Evolutionary conservation across 2,113 vertebrate genomes (phyloP).

Genomic region (Anguilla rostrata): DNA sequence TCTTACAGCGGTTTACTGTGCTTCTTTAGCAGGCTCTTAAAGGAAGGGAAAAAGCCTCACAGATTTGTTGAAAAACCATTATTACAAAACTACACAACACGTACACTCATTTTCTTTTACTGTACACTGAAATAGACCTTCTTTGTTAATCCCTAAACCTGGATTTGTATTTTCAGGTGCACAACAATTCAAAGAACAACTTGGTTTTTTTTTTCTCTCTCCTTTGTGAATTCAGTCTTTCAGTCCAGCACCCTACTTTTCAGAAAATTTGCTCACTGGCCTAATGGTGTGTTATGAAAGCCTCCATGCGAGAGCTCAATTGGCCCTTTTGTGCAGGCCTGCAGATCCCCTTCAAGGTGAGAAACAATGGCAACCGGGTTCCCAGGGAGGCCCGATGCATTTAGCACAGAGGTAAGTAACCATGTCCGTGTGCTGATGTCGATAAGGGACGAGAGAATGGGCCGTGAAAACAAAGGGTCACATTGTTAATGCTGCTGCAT

Average conservation of each 20-base stretch:
- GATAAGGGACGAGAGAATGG: slow-evolving; percentile 54
- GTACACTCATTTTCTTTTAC: not conserved
- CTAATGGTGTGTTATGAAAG: slow-evolving; percentile 53
- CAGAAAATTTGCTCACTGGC: not conserved
- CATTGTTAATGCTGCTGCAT: slow-evolving; percentile 55
- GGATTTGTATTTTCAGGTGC: not conserved
- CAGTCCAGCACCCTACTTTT: not conserved
- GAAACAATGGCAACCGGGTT: slow-evolving; percentile 55
- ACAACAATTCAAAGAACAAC: not conserved
- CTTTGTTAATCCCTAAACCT: not conserved
- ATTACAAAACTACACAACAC: not conserved
- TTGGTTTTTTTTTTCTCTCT: not conserved
- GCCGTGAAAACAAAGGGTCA: slow-evolving; percentile 50
- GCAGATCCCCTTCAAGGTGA: slow-evolving; percentile 47
- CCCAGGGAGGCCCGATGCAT: slow-evolving; percentile 53
- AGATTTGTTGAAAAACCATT: not conserved
- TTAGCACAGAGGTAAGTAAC: slow-evolving; percentile 57
- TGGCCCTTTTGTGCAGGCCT: slow-evolving; percentile 44
- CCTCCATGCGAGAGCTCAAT: slow-evolving; percentile 54
- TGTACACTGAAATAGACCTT: not conserved
- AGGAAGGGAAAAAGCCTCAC: not conserved
- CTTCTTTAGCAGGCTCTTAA: not conserved
- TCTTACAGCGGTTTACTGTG: not conserved
- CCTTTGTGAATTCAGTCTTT: slow-evolving; percentile 2
- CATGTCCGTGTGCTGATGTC: slow-evolving; percentile 56